Conservation (phyloP, 1,140 invertebrate genomes). For the Anagrus nilaparvatae region DNA sequence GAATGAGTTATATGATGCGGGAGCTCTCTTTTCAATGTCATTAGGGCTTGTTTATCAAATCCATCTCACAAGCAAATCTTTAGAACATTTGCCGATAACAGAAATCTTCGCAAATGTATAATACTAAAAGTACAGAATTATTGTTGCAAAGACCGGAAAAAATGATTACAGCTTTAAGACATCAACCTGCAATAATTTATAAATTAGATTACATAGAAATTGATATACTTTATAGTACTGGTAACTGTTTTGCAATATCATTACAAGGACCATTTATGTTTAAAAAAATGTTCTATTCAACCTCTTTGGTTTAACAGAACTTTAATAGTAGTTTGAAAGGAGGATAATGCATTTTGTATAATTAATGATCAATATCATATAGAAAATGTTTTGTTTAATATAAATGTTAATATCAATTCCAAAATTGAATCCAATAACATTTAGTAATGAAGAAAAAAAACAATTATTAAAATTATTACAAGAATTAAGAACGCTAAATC, state of each 20-base stretch:
- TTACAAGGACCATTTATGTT: slow-evolving; percentile 36
- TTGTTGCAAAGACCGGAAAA: slow-evolving; percentile 33
- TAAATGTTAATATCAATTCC: slow-evolving; percentile 18
- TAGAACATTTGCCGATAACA: slow-evolving; percentile 29
- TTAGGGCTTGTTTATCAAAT: slow-evolving; percentile 27
- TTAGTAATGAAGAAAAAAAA: slow-evolving; percentile 33
- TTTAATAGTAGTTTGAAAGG: slow-evolving; percentile 31
- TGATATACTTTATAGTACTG: slow-evolving; percentile 27
- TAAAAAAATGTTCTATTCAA: slow-evolving; percentile 21
- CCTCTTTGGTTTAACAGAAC: slow-evolving; percentile 33
- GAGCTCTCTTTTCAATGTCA: slow-evolving; percentile 38
- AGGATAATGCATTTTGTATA: slow-evolving; percentile 37
- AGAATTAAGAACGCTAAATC: slow-evolving; percentile 35
- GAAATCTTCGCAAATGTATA: slow-evolving; percentile 39
- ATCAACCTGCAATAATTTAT: slow-evolving; percentile 31
- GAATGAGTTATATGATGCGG: slow-evolving; percentile 35
- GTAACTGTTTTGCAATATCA: slow-evolving; percentile 23
- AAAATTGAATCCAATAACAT: slow-evolving; percentile 25
- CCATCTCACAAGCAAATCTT: slow-evolving; percentile 29
- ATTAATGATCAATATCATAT: slow-evolving; percentile 38
- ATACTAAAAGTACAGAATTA: slow-evolving; percentile 37
- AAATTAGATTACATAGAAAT: slow-evolving; percentile 30
- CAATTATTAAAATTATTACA: slow-evolving; percentile 31
- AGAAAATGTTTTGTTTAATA: slow-evolving; percentile 22
- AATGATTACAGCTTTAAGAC: slow-evolving; percentile 29